phyloP scores from a whole-genome alignment of 2,888 invertebrate genomes.

The Sthenelais limicola region DNA sequence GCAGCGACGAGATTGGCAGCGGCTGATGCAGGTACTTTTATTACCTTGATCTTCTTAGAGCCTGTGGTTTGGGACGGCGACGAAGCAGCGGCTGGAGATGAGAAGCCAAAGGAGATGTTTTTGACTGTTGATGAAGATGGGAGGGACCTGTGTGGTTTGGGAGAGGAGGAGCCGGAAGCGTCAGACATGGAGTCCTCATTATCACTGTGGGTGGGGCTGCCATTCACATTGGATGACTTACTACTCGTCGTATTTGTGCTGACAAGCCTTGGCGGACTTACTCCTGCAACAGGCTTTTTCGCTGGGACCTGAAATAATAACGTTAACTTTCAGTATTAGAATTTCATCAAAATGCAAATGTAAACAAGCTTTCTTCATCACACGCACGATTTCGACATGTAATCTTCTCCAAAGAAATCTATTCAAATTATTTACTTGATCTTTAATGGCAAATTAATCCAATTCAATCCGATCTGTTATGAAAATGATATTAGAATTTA shows the following conservation, averaged over 20 bases:
- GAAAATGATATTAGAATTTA: background rate
- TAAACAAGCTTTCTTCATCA: no score
- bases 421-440: no score
- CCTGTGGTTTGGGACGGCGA: background rate
- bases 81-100: background rate
- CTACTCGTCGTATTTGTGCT: conserved; percentile 18
- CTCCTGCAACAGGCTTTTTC: conserved; percentile 15
- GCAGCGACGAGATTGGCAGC: background rate
- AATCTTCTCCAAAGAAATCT: background rate
- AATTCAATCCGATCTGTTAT: background rate
- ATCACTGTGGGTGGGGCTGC: conserved; percentile 10
- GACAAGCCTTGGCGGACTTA: conserved; percentile 15
- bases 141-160: background rate
- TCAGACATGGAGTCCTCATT: background rate
- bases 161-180: background rate
- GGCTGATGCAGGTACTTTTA: background rate
- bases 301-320: background rate
- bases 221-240: conserved; percentile 18
- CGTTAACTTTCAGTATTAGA: no score
- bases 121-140: background rate
- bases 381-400: no score
- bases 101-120: conserved; percentile 29
- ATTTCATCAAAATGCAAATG: background rate
- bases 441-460: background rate
- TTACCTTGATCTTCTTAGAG: conserved; percentile 4